Evolutionary conservation across 2,113 vertebrate genomes (phyloP).

Genomic region (Aegypius monachus): DNA sequence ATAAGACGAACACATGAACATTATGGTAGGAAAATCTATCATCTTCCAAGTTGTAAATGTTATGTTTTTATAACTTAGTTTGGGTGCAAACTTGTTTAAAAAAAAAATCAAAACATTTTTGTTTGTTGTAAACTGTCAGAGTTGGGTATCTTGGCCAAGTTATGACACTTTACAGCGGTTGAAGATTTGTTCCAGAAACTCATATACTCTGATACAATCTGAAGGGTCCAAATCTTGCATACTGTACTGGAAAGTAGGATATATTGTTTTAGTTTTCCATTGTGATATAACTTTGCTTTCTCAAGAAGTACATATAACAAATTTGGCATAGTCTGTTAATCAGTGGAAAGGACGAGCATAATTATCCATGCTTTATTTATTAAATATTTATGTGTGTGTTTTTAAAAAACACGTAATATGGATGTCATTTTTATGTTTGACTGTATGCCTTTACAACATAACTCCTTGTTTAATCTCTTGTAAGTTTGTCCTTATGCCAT

Average conservation of each 20-base stretch:
- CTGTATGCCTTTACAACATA: not conserved
- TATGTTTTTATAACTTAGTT: slow-evolving; percentile 11
- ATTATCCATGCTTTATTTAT: slow-evolving; percentile 5
- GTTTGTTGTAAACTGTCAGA: not conserved
- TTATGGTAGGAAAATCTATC: slow-evolving; percentile 31
- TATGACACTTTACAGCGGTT: not conserved
- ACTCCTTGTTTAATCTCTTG: not conserved
- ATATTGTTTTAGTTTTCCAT: not conserved
- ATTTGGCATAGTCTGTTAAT: not conserved
- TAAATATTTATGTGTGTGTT: not conserved
- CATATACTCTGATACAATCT: not conserved
- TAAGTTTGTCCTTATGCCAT: not conserved
- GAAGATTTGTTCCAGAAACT: not conserved
- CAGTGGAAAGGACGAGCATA: not conserved
- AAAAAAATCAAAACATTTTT: not conserved
- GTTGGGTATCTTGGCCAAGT: not conserved
- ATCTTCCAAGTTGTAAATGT: slow-evolving; percentile 48
- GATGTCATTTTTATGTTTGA: slow-evolving; percentile 30
- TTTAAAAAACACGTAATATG: not conserved
- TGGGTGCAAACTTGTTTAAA: not conserved
- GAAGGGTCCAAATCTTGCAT: slow-evolving; percentile 5
- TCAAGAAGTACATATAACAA: not conserved
- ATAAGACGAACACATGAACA: not conserved
- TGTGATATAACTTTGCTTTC: slow-evolving; percentile 23
- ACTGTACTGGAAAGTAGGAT: not conserved